Evolutionary conservation across 2,797 vertebrate genomes (phyloP), one percentile per base, ranked within the genome.

Genomic region (Macrochelys suwanniensis): DNA sequence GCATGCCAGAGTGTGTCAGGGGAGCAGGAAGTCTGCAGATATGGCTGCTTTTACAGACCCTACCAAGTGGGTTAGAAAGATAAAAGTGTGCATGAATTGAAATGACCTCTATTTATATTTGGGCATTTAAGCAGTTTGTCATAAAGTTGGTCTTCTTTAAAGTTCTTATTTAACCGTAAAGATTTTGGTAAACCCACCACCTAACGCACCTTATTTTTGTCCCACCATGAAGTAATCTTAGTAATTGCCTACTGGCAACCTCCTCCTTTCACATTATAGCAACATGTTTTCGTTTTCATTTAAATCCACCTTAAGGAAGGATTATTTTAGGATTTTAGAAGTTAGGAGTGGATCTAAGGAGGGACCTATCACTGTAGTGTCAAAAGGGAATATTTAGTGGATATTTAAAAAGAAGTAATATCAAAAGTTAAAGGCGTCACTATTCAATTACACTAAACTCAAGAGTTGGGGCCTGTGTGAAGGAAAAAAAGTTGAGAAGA

Each of bases 1-100:
- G 96, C 95, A 96, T 97, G 95, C 96, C 96, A 23, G 94, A 92
- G 85, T 95, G 96, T 97, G 95, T 96, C 96, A 97, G 96, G 94
- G 95, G 97, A 97, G 96, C 97, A 97, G 97, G 95, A 97, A 97
- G 97, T 97, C 96, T 97, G 97, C 96, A 97, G 94, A 96, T 97
- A 96, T 97, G 96, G 96, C 95, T 97, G 96, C 95, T 97, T 78
- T 97, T 96, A 96, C 95, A 97, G 94, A 95, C 91, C 95, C 1
- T 57, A 94, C 96, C 93, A 96, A 95, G 96, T 97, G 96, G 96
- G 94, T 96, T 92, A 94, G 93, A 97, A 95, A 95, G 89, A 82
- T 25, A 91, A 94, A 96, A 96, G 93, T 92, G 94, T 93, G 94
- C 96, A 96, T 97, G 95, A 94, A 85, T 93, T 97, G 97, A 97